A percentile compares a stretch with the other conserved stretches of the same genome.
Conservation (phyloP, 2,113 vertebrate genomes). For the Albula goreensis region DNA sequence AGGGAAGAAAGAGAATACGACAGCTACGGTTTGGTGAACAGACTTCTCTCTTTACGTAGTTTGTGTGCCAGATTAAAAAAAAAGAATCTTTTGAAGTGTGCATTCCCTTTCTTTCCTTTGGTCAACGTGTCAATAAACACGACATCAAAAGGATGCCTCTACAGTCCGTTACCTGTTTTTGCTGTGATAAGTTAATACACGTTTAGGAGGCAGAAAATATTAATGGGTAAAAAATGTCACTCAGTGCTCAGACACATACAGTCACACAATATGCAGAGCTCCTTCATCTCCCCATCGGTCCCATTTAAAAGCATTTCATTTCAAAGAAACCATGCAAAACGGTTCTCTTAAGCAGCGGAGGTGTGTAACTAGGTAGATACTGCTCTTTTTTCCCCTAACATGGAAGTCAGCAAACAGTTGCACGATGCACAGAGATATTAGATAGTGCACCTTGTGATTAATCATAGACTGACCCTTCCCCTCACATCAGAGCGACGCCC, state of each 20-base stretch:
- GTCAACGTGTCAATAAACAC: slow-evolving; percentile 47
- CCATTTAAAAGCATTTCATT: slow-evolving; percentile 41
- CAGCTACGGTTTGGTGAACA: slow-evolving; percentile 43
- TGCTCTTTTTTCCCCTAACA: background rate
- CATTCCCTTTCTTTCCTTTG: slow-evolving; percentile 44
- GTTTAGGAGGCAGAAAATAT: slow-evolving; percentile 63
- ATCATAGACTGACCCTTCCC: background rate
- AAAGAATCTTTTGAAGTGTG: slow-evolving; percentile 42
- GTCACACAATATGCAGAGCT: slow-evolving; percentile 48
- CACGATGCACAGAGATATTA: background rate
- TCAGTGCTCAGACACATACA: slow-evolving; percentile 60
- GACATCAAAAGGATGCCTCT: slow-evolving; percentile 49
- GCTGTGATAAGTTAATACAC: slow-evolving; percentile 69
- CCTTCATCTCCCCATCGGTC: slow-evolving; percentile 55
- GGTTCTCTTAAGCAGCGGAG: background rate
- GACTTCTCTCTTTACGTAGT: slow-evolving; percentile 48
- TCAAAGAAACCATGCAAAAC: background rate
- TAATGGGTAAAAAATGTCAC: slow-evolving; percentile 71
- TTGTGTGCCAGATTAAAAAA: slow-evolving; percentile 21
- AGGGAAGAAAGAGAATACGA: slow-evolving; percentile 35
- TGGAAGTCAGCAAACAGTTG: background rate
- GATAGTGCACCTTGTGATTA: slow-evolving; percentile 10
- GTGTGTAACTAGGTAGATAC: background rate
- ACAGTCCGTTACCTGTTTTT: slow-evolving; percentile 42
- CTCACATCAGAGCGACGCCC: slow-evolving; percentile 1